These are phyloP conservation scores for Percopsis transmontana DNA, from an alignment of 2,113 vertebrate genomes.

Conservation along the genomic window DNA sequence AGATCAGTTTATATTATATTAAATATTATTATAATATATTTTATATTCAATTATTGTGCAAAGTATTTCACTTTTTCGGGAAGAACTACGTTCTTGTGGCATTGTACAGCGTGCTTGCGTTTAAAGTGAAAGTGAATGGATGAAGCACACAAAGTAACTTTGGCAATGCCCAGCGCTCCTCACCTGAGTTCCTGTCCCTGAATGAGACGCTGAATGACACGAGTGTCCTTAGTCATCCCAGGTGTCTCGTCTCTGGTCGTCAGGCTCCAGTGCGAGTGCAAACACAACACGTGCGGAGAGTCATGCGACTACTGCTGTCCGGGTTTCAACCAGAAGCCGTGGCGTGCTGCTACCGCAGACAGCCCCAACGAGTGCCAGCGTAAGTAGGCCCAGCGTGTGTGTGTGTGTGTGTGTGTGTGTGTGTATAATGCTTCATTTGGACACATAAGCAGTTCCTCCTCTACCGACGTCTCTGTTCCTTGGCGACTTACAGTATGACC, in stretches of 20 bases:
- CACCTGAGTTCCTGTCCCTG: neutral
- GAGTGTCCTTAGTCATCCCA: neutral
- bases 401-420: neutral
- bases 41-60: too few relatives aligned
- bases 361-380: conserved; percentile 84
- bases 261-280: conserved; percentile 88
- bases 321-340: conserved; percentile 86
- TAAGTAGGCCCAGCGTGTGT: conserved; percentile 68
- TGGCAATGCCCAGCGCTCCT: neutral
- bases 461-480: conserved; percentile 20
- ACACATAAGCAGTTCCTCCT: conserved; percentile 21
- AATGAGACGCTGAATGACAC: neutral
- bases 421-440: conserved; percentile 10
- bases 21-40: too few relatives aligned
- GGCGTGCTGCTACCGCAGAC: conserved; percentile 81
- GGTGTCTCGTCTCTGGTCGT: conserved; percentile 17
- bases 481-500: conserved; percentile 34
- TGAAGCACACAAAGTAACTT: too few relatives aligned
- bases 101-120: too few relatives aligned
- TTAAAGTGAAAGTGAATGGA: too few relatives aligned
- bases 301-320: conserved; percentile 89
- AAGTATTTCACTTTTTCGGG: too few relatives aligned
- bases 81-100: too few relatives aligned
- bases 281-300: conserved; percentile 91
- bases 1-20: too few relatives aligned